These are phyloP conservation scores for Eubasilissa regina DNA, from an alignment of 1,140 invertebrate genomes.

Conservation along the genomic window DNA sequence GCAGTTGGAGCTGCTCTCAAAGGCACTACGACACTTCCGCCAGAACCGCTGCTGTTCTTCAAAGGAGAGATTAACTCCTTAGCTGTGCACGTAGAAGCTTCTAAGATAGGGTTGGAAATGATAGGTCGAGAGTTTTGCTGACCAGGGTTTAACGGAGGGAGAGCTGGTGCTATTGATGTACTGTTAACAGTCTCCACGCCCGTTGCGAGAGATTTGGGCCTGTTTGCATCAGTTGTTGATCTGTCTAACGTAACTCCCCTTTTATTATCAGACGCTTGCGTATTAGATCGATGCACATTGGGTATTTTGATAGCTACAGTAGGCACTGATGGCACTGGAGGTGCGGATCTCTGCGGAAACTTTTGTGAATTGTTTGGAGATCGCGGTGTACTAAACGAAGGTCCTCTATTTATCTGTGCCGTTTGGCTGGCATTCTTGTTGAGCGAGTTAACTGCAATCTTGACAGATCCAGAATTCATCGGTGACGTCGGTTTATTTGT, in stretches of 20 bases:
- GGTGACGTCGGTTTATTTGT: constrained; percentile 36
- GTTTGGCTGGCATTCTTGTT: constrained; percentile 48
- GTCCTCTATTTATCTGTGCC: constrained; percentile 39
- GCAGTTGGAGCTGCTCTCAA: constrained; percentile 72
- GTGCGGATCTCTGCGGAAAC: constrained; percentile 55
- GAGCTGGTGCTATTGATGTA: constrained; percentile 71
- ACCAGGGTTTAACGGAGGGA: constrained; percentile 75
- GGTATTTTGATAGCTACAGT: constrained; percentile 67
- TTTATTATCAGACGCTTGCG: constrained; percentile 56
- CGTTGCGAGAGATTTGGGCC: constrained; percentile 58
- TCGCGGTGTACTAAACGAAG: constrained; percentile 44
- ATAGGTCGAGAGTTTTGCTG: constrained; percentile 76
- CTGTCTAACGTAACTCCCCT: constrained; percentile 61
- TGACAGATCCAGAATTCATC: constrained; percentile 40
- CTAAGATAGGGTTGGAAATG: constrained; percentile 85
- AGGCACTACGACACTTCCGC: constrained; percentile 71
- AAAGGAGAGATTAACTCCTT: constrained; percentile 78
- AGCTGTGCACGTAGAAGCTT: constrained; percentile 84
- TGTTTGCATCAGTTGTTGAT: constrained; percentile 57
- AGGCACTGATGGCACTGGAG: constrained; percentile 62
- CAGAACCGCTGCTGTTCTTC: constrained; percentile 63
- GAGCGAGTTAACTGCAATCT: constrained; percentile 46
- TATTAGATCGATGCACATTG: constrained; percentile 61
- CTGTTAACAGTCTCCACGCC: constrained; percentile 67
- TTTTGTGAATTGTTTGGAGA: constrained; percentile 59